Percentiles rank a stretch among this genome's conserved stretches.
These are phyloP conservation scores for Brachyhypopomus occidentalis DNA, from an alignment of 2,113 vertebrate genomes.

Conservation along the genomic window DNA sequence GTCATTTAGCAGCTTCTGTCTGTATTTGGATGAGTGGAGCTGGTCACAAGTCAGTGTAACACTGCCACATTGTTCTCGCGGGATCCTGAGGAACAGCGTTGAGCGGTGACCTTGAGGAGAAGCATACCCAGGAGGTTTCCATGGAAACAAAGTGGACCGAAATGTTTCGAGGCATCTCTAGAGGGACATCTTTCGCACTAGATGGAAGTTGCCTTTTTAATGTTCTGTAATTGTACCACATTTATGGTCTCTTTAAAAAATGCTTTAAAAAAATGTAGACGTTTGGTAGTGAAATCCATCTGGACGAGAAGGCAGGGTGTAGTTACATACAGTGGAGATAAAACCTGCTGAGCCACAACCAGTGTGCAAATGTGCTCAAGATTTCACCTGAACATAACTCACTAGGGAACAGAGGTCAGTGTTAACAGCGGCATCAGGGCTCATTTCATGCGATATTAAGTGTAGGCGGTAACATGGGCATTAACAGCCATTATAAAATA, in stretches of 20 bases:
- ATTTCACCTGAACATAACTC: neutral
- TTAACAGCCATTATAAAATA: slow-evolving; percentile 2
- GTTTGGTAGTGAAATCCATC: neutral
- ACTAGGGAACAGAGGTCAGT: neutral
- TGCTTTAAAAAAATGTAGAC: neutral
- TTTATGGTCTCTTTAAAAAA: neutral
- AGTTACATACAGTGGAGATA: neutral
- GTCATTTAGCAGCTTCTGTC: neutral
- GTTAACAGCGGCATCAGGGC: neutral
- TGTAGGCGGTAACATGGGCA: neutral
- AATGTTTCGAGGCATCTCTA: neutral
- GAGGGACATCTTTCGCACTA: neutral
- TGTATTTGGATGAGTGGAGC: neutral
- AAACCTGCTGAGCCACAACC: neutral
- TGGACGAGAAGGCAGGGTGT: neutral
- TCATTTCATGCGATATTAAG: neutral
- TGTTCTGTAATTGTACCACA: neutral
- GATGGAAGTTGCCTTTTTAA: neutral
- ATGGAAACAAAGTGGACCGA: slow-evolving; percentile 26
- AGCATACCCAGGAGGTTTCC: slow-evolving; percentile 23
- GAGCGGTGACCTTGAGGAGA: slow-evolving; percentile 37
- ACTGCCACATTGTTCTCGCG: neutral
- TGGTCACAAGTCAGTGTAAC: neutral
- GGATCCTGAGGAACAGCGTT: slow-evolving; percentile 1
- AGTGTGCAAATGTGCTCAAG: neutral